Evolutionary conservation across 1,140 invertebrate genomes (phyloP), one percentile per base, ranked within the genome.

Genomic region (Drosophila yakuba): DNA sequence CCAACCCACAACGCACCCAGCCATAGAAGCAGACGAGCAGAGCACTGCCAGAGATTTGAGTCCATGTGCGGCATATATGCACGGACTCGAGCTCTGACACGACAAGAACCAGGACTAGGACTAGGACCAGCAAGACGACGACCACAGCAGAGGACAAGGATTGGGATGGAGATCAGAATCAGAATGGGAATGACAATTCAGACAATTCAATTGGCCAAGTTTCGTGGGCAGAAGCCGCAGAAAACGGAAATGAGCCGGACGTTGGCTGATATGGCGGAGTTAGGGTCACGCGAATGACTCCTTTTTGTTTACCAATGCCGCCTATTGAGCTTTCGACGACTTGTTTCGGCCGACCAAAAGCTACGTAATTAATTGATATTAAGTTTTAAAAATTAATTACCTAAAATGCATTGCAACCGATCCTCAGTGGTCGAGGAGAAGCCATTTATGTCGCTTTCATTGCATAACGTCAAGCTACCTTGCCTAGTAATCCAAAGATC

Each of bases 301-400:
- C 86, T 80, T 69, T 88, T 90, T 90, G 86, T 90, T 86, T 52
- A 72, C 68, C 59, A 90, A 79, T 81, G 74, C 86, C 82, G 85
- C 63, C 86, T 74, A 90, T 90, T 76, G 35, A 58, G 62, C 77
- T 86, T 89, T 75, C 69, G 76, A 62, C 44, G 64, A 50, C 39
- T 76, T 74, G 56, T 78, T 79, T 63, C 63, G 51, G 61, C 63
- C 73, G 47, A 75, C 14, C 23, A 35, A 59, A 55, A 76, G 61
- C 48, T 64, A 90, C 36, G 84, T 89, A 89, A 89, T 89, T 90
- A 78, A 89, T 90, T 59, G 48, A 86, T 74, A 88, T 88, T 77
- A 77, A 54, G 72, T 86, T 89, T 45, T 7, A 61, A 66, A 12
- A 61, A 80, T 90, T 88, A 88, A 90, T 90, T 86, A 90, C 81